Evolutionary conservation across 2,113 vertebrate species (phyloP), one percentile per base, ranked within the genome.

Genomic region (Elephas maximus): DNA sequence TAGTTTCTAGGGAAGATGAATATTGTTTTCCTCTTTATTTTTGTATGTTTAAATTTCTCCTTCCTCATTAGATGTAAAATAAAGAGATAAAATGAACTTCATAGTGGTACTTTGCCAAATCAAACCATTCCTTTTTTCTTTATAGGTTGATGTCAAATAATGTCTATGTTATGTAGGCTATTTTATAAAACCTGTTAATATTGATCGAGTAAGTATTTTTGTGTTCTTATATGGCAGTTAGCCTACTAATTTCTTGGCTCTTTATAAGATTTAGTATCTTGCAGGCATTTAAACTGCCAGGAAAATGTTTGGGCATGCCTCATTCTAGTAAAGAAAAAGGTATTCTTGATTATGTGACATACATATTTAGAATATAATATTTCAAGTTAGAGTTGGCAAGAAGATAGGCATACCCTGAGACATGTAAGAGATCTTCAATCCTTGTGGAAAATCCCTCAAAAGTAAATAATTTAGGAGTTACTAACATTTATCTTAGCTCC

Each of bases 221-320:
- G 89, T 98, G 94, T 97, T 98, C 96, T 97, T 84, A 85, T 12
- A 1, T 97, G 44, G 98, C 97, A 94, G 96, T 97, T 97, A 98
- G 98, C 98, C 98, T 98, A 97, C 96, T 97, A 96, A 98, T 97
- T 98, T 97, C 97, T 98, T 98, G 98, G 98, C 98, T 97, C 92
- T 94, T 8, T 28, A 8, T 89, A 79, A 93, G 48, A 83, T 91
- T 82, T 87, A 92, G 95, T 37, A 20, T 98, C 87, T 97, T 95
- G 95, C 91, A 95, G 97, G 95, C 82, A 3, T 65, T 96, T 95
- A 2, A 96, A 83, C 94, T 98, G 98, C 98, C 98, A 98, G 98
- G 95, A 98, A 98, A 98, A 0, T 97, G 94, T 95, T 98, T 98
- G 98, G 98, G 98, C 98, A 97, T 95, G 96, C 96, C 98, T 78